Conservation (phyloP, 2,113 vertebrate species). For the Mormoops blainvillei region DNA sequence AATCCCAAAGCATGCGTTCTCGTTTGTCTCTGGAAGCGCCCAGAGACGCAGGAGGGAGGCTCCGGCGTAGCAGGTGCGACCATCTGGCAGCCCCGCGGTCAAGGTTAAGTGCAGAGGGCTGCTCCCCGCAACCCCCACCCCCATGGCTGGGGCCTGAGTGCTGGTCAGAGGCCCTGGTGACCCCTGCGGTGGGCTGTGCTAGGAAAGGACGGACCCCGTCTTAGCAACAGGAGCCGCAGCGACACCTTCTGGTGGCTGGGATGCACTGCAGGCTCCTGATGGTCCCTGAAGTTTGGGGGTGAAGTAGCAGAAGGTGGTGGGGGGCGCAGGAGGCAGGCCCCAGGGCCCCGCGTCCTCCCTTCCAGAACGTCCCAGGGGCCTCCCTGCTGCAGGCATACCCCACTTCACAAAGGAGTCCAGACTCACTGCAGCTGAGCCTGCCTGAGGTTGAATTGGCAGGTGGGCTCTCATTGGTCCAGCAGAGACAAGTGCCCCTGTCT, state of each 20-base stretch:
- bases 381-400: not conserved
- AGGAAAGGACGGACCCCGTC: fast-evolving
- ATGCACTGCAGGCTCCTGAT: not conserved
- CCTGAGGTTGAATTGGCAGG: fast-evolving
- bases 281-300: not conserved
- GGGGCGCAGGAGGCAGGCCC: not conserved
- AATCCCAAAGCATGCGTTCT: not conserved
- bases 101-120: not conserved
- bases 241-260: not conserved
- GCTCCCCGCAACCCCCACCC: too few species aligned
- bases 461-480: fast-evolving
- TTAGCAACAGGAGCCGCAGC: not conserved
- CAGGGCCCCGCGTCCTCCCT: fast-evolving
- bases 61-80: not conserved
- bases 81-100: not conserved
- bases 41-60: not conserved
- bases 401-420: not conserved
- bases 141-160: too few species aligned
- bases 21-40: not conserved
- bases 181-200: not conserved
- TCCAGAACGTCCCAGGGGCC: not conserved
- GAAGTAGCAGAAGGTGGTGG: fast-evolving
- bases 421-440: too few species aligned
- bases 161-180: too few species aligned
- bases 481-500: not conserved